A percentile compares a stretch with the other conserved stretches of the same genome.
phyloP scores from a whole-genome alignment of 1,140 invertebrate species.

The Cecropterus lyciades region DNA sequence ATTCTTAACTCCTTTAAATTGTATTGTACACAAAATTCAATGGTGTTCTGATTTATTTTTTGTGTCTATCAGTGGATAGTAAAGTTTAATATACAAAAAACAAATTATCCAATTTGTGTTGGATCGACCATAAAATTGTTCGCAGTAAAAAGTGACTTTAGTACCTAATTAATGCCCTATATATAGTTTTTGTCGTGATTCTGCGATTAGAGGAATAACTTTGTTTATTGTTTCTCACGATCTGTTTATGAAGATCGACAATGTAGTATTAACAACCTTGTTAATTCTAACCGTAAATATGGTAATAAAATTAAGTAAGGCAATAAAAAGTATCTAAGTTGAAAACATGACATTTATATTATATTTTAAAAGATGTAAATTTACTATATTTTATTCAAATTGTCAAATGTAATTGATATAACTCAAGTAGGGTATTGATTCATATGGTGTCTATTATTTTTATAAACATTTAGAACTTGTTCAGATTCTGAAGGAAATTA shows the following conservation, averaged over 20 bases:
- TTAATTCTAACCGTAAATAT: slow-evolving; percentile 41
- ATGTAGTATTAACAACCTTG: slow-evolving; percentile 37
- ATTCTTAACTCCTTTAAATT: background rate
- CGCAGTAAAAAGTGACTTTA: slow-evolving; percentile 54
- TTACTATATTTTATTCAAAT: too few species aligned
- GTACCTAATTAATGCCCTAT: slow-evolving; percentile 59
- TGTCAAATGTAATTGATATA: too few species aligned
- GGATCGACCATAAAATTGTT: slow-evolving; percentile 71
- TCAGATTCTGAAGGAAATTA: too few species aligned
- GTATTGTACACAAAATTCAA: slow-evolving; percentile 17
- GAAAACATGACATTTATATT: too few species aligned
- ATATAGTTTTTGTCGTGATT: slow-evolving; percentile 59
- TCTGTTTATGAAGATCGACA: slow-evolving; percentile 30
- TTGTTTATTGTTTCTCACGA: slow-evolving; percentile 43
- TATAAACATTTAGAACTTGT: too few species aligned
- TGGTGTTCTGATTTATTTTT: slow-evolving; percentile 19
- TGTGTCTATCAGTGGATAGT: slow-evolving; percentile 1
- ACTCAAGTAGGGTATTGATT: too few species aligned
- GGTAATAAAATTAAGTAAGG: background rate
- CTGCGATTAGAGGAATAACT: slow-evolving; percentile 47
- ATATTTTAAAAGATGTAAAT: too few species aligned
- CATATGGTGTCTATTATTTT: too few species aligned
- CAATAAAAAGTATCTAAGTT: background rate
- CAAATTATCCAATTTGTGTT: slow-evolving; percentile 64
- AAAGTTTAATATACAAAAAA: slow-evolving; percentile 35